phyloP scores from a whole-genome alignment of 2,888 invertebrate species.

The Megaustenia siamemsis region DNA sequence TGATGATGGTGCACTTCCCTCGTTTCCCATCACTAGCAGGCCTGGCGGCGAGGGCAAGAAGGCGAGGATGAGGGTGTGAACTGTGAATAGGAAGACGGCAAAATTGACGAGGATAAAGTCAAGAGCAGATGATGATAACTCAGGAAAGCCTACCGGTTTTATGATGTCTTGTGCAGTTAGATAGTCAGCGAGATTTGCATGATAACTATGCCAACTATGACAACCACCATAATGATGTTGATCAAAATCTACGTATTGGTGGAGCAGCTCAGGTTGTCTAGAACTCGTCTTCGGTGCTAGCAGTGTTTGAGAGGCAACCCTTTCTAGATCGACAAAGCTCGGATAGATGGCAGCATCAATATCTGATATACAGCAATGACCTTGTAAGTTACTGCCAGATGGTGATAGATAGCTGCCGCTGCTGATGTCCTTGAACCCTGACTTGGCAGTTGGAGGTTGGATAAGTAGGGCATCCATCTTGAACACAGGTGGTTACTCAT shows the following conservation, averaged over 20 bases:
- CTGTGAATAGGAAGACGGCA: slow-evolving; percentile 32
- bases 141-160: not conserved
- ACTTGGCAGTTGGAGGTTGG: not conserved
- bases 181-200: not conserved
- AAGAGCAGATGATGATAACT: not conserved
- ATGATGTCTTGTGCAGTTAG: not conserved
- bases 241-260: not conserved
- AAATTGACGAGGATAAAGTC: slow-evolving; percentile 30
- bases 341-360: not conserved
- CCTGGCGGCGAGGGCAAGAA: slow-evolving; percentile 12
- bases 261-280: not conserved
- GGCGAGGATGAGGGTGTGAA: slow-evolving; percentile 43
- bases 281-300: not conserved
- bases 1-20: slow-evolving; percentile 58
- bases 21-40: slow-evolving; percentile 60
- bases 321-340: not conserved
- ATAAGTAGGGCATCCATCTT: slow-evolving; percentile 19
- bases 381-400: too few relatives aligned
- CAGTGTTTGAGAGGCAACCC: not conserved
- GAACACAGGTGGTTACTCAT: slow-evolving; percentile 12
- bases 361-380: not conserved
- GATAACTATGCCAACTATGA: not conserved
- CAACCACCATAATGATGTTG: not conserved
- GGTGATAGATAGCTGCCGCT: not conserved
- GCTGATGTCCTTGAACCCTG: not conserved